Base-by-base conservation (phyloP, 2,888 invertebrate species). In the Rhagonycha fulva region DNA sequence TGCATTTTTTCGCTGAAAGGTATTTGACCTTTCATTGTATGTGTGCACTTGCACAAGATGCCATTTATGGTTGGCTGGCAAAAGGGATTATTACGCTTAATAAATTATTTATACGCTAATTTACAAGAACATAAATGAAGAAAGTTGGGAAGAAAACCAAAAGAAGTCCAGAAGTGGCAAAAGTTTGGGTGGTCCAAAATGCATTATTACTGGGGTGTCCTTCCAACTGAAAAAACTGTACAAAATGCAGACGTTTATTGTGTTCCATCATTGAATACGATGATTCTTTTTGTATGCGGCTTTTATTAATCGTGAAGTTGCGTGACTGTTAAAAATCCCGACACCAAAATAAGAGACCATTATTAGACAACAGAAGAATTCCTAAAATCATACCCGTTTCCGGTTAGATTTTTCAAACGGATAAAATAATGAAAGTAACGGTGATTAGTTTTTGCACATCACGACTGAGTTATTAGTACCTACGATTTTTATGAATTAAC, bases 321-420 rank as follows among this genome's bases (percentile, higher is more conserved):
- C 72, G 72, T 72, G 72, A 72, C 72, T 66, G 61, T 68, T 62
- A 26, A 72, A 67, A 68, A 12, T 28, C 63, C 62, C 63, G 19
- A 75, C 68, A 72, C 63, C 63, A 24, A 66, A 66, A 66, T 23
- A 66, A 66, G 63, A 19, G 68, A 14, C 68, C 61, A 72, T 68
- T 62, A 72, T 75, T 75, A 75, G 71, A 75, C 75, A 71, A 71
- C 67, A 68, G 68, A 75, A 68, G 75, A 76, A 76, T 76, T 62
- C 47, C 32, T 69, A 72, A 71, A 76, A 76, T 76, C 72, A 60
- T 69, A 76, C 47, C 68, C 72, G 71, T 72, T 76, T 76, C 75
- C 75, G 62, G 75, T 72, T 69, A 60, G 68, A 66, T 62, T 30
- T 61, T 30, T 68, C 47, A 30, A 62, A 60, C 63, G 69, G 70